Evolutionary conservation across 2,888 invertebrate species (phyloP).

Genomic region (Lissocephala sabroskyi): DNA sequence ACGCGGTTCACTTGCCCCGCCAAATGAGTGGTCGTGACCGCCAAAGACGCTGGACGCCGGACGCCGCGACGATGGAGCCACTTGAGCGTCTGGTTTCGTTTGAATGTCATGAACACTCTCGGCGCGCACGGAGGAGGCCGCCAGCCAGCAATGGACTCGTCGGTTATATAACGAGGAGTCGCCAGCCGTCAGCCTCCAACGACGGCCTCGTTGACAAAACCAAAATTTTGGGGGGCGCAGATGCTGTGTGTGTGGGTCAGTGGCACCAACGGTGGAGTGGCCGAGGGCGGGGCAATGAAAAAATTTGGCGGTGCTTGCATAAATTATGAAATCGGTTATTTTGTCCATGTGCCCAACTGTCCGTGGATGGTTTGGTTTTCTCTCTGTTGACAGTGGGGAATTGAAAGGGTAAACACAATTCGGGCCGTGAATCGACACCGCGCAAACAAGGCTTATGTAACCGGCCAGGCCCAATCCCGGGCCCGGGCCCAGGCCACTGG

Average conservation of each 20-base stretch:
- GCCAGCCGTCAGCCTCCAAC: no score
- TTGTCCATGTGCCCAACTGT: background rate
- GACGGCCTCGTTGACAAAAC: background rate
- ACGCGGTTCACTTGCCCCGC: no score
- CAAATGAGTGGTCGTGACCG: no score
- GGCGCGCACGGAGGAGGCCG: no score
- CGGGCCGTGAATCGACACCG: slow-evolving; percentile 25
- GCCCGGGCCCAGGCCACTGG: no score
- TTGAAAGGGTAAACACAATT: slow-evolving; percentile 48
- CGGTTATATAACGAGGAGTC: slow-evolving; percentile 6
- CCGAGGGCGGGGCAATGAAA: slow-evolving; percentile 15
- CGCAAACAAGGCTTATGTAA: slow-evolving; percentile 10
- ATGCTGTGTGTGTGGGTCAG: slow-evolving; percentile 9
- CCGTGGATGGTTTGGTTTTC: slow-evolving; percentile 14
- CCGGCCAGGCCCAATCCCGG: background rate
- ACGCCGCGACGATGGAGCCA: no score
- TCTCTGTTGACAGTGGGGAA: slow-evolving; percentile 32
- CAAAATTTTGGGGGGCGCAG: background rate
- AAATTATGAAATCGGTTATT: slow-evolving; percentile 39
- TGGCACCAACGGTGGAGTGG: background rate
- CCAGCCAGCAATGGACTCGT: no score
- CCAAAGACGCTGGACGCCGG: slow-evolving; percentile 12
- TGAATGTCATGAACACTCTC: slow-evolving; percentile 67
- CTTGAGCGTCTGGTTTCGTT: no score
- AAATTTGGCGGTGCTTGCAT: slow-evolving; percentile 32